These are phyloP conservation scores for Drosophila novamexicana DNA, from an alignment of 1,140 invertebrate species.

Conservation along the genomic window DNA sequence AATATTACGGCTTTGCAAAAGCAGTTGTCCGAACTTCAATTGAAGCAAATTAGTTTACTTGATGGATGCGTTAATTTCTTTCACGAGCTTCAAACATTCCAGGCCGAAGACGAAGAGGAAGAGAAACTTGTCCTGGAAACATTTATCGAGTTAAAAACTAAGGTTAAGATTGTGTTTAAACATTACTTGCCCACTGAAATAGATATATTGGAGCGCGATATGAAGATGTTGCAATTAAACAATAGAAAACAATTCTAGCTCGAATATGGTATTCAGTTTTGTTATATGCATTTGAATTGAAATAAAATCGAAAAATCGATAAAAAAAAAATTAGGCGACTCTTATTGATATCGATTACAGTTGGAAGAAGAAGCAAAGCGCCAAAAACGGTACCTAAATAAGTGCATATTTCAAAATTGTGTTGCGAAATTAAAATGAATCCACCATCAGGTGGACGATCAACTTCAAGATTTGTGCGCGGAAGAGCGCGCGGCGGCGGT, in stretches of 20 bases:
- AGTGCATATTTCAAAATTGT: slow-evolving; percentile 7
- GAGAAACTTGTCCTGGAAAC: slow-evolving; percentile 27
- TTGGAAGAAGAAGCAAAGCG: slow-evolving; percentile 15
- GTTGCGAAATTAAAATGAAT: slow-evolving; percentile 36
- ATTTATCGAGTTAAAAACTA: slow-evolving; percentile 30
- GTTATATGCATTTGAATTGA: neutral
- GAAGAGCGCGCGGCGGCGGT: slow-evolving; percentile 60
- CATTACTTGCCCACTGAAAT: slow-evolving; percentile 35
- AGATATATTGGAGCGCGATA: slow-evolving; percentile 27
- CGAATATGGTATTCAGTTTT: neutral
- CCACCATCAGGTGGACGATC: slow-evolving; percentile 37
- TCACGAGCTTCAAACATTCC: slow-evolving; percentile 23
- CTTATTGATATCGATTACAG: neutral
- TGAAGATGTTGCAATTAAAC: slow-evolving; percentile 2
- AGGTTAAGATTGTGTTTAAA: slow-evolving; percentile 40
- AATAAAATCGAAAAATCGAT: slow-evolving; percentile 1
- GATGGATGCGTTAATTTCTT: slow-evolving; percentile 40
- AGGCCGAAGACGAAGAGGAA: slow-evolving; percentile 19
- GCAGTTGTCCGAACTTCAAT: slow-evolving; percentile 37
- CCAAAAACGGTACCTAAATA: slow-evolving; percentile 14
- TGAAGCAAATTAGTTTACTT: slow-evolving; percentile 30
- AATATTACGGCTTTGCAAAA: slow-evolving; percentile 29
- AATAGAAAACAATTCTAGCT: neutral
- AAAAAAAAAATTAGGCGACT: neutral
- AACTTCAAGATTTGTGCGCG: slow-evolving; percentile 61